Evolutionary conservation across 2,888 invertebrate species (phyloP).

Genomic region (Crematogaster levior): DNA sequence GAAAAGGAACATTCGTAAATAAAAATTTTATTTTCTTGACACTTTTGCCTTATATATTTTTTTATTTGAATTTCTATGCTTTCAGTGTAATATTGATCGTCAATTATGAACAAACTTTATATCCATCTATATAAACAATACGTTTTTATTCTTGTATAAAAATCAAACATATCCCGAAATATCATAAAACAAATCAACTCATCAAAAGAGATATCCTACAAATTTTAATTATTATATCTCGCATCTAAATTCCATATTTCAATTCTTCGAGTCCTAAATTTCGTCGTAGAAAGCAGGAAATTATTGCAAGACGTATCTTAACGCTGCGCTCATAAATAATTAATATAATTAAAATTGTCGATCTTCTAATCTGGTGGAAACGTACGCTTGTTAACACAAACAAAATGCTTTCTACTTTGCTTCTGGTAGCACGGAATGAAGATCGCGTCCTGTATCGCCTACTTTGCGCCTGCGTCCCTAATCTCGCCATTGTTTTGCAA

Average conservation of each 20-base stretch:
- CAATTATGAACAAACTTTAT: neutral
- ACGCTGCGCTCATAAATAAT: slow-evolving; percentile 28
- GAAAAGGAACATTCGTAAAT: neutral
- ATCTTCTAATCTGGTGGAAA: slow-evolving; percentile 29
- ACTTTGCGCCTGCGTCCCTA: slow-evolving; percentile 69
- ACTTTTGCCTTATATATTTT: neutral
- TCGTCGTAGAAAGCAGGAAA: neutral
- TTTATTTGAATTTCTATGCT: neutral
- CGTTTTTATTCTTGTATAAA: neutral
- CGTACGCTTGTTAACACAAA: slow-evolving; percentile 19
- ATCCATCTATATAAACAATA: neutral
- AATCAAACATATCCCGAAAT: neutral
- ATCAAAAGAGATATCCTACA: neutral
- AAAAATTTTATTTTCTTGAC: neutral
- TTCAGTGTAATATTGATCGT: neutral
- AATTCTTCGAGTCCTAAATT: neutral
- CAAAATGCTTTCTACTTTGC: slow-evolving; percentile 65
- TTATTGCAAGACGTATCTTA: neutral
- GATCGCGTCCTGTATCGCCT: slow-evolving; percentile 58
- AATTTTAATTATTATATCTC: neutral
- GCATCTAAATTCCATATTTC: neutral
- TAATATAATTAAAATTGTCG: slow-evolving; percentile 23
- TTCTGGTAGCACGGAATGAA: slow-evolving; percentile 58
- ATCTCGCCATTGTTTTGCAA: slow-evolving; percentile 70
- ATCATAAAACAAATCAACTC: neutral